Evolutionary conservation across 2,888 invertebrate genomes (phyloP), one percentile per base, ranked within the genome.

Genomic region (Mesopsocus fuscifrons): DNA sequence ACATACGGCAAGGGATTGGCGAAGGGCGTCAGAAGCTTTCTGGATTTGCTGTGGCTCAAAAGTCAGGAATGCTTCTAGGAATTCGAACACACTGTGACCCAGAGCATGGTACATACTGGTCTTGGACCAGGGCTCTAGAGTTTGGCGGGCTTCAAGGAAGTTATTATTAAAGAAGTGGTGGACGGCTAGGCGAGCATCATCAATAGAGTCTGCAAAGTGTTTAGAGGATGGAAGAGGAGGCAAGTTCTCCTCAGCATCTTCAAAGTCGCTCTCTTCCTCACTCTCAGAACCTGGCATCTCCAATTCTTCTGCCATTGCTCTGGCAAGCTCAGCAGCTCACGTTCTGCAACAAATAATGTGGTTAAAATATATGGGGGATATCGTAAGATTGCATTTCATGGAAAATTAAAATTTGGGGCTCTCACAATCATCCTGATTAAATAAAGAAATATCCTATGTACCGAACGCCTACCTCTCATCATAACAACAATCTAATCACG

Each of bases 141-240:
- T 64, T 43, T 69, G 68, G 58, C 74, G 74, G 1, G 94, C 92
- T 54, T 82, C 77, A 9, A 72, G 67, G 51, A 92, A 83, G 56
- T 82, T 77, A 59, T 95, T 95, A 60, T 89, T 89, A 59, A 95
- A 87, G 60, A 94, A 95, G 52, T 77, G 75, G 55, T 79, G 71
- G n/a, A 92, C 74, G 0, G 89, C 88, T 42, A 68, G 60, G 55
- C 77, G 77, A 11, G 82, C 77, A 54, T 91, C 87, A 42, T 69
- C 68, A 49, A 91, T 69, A 1, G 85, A 74, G 22, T 71, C 67
- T 31, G 72, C 66, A 50, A 88, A 57, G 48, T 75, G 72, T 69
- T 76, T 72, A 16, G 64, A 60, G 30, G 59, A 58, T 41, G 56
- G 54, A n/a, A 38, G 21, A 16, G 33, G 15, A 5, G 38, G 38